Conservation (phyloP, 2,113 vertebrate genomes). For the Lasiurus cinereus region DNA sequence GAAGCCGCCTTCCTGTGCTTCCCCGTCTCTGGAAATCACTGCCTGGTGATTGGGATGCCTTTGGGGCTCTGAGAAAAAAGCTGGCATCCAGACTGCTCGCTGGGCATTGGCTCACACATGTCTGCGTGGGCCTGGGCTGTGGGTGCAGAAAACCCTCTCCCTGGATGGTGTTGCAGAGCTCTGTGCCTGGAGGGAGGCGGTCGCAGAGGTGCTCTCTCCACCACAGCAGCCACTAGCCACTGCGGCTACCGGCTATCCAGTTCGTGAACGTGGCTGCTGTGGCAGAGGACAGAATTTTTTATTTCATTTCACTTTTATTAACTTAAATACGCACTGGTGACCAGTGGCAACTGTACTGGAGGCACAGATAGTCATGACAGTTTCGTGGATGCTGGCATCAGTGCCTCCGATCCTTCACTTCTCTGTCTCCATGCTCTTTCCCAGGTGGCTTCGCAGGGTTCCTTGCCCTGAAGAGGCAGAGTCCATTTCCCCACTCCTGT, state of each 20-base stretch:
- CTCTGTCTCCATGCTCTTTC: neutral
- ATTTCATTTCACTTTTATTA: neutral
- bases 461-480: neutral
- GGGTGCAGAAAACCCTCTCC: neutral
- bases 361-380: accelerated
- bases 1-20: neutral
- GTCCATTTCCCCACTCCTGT: neutral
- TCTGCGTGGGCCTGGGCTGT: neutral
- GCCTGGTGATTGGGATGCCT: neutral
- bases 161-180: neutral
- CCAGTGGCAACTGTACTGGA: neutral
- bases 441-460: neutral
- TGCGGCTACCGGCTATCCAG: accelerated
- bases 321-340: neutral
- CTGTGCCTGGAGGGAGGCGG: neutral
- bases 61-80: neutral
- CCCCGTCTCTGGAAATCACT: neutral
- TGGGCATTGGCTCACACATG: neutral
- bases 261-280: neutral
- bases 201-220: too few relatives aligned
- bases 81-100: accelerated
- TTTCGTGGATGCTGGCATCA: neutral
- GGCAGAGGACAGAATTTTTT: neutral
- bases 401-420: neutral
- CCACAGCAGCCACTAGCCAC: accelerated